Percentiles rank a stretch among this genome's conserved stretches.
phyloP scores from a whole-genome alignment of 1,140 invertebrate species.

The Meteorus sp. region DNA sequence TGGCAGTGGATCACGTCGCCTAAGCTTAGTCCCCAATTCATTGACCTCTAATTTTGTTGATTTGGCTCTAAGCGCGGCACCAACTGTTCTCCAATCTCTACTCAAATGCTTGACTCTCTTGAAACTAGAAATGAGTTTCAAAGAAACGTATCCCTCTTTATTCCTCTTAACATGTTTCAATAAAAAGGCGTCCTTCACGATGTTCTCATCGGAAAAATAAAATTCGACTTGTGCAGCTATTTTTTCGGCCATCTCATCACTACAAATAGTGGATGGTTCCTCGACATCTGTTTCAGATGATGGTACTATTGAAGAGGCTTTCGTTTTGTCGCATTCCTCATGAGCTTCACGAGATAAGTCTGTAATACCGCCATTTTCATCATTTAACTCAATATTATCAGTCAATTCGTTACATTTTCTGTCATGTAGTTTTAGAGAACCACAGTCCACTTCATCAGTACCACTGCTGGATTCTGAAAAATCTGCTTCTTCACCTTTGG shows the following conservation, averaged over 20 bases:
- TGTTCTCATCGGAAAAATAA: constrained; percentile 93
- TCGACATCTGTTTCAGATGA: constrained; percentile 7
- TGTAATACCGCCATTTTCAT: no score
- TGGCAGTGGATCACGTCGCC: constrained; percentile 81
- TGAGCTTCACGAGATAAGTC: no score
- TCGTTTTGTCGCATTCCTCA: no score
- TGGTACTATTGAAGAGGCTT: neutral
- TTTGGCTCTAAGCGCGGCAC: constrained; percentile 72
- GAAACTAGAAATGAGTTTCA: constrained; percentile 92
- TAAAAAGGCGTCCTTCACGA: constrained; percentile 92
- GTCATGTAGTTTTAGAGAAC: neutral
- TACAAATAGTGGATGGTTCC: constrained; percentile 51
- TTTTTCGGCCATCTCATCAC: constrained; percentile 73
- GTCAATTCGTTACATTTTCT: neutral
- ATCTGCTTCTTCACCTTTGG: constrained; percentile 63
- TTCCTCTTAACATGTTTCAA: constrained; percentile 92
- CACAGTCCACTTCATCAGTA: constrained; percentile 39
- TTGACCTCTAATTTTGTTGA: constrained; percentile 88
- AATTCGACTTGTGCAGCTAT: constrained; percentile 87
- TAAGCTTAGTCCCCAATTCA: constrained; percentile 86
- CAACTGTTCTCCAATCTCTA: constrained; percentile 91
- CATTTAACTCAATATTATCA: constrained; percentile 2
- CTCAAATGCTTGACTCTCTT: constrained; percentile 91
- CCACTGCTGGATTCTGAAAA: constrained; percentile 68
- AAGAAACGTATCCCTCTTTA: constrained; percentile 91